phyloP scores from a whole-genome alignment of 2,888 invertebrate species.

The Apoderus coryli region DNA sequence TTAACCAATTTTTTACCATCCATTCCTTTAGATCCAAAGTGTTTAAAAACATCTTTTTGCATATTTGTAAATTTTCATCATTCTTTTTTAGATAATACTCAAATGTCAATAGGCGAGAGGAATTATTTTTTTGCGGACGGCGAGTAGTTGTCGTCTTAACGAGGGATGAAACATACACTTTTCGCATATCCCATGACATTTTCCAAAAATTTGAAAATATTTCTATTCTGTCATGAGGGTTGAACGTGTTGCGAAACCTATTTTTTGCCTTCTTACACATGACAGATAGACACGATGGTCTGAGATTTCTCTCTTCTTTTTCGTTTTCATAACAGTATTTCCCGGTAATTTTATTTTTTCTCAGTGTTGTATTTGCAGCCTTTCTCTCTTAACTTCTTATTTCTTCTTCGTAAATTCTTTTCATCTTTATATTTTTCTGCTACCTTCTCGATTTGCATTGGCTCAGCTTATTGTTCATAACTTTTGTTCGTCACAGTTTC shows the following conservation, averaged over 20 bases:
- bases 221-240: slow-evolving; percentile 3
- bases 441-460: slow-evolving; percentile 1
- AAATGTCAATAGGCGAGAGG: slow-evolving; percentile 7
- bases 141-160: slow-evolving; percentile 7
- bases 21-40: slow-evolving; percentile 5
- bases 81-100: slow-evolving; percentile 3
- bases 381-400: slow-evolving; percentile 3
- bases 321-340: slow-evolving; percentile 8
- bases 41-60: slow-evolving; percentile 5
- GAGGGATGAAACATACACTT: slow-evolving; percentile 4
- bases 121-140: slow-evolving; percentile 8
- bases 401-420: slow-evolving; percentile 3
- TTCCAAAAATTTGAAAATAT: slow-evolving; percentile 9
- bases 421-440: slow-evolving; percentile 3
- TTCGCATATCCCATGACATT: slow-evolving; percentile 5
- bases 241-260: slow-evolving; percentile 8
- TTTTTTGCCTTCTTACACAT: slow-evolving; percentile 7
- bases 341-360: slow-evolving; percentile 7
- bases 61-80: slow-evolving; percentile 5
- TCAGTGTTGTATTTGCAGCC: slow-evolving; percentile 8
- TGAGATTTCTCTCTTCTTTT: slow-evolving; percentile 9
- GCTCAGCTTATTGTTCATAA: slow-evolving; percentile 1
- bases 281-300: slow-evolving; percentile 9
- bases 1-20: slow-evolving; percentile 7
- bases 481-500: slow-evolving; percentile 1